These are phyloP conservation scores for Orgyia antiqua DNA, from an alignment of 2,888 invertebrate genomes.

Conservation along the genomic window DNA sequence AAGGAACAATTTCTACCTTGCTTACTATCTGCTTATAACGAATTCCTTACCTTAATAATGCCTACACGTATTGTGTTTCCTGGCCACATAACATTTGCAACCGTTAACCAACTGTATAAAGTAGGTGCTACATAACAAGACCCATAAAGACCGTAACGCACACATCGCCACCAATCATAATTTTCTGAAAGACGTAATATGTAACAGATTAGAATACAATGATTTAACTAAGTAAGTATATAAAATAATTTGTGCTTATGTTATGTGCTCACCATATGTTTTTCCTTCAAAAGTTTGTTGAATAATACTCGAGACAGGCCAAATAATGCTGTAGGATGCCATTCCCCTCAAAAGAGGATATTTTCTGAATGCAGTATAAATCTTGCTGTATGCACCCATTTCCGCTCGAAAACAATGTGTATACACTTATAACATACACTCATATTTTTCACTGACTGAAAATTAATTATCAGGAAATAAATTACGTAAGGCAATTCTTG, in stretches of 20 bases:
- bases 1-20: no score
- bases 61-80: constrained; percentile 82
- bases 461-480: no score
- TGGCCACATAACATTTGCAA: constrained; percentile 88
- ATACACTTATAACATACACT: neutral
- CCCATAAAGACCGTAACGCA: constrained; percentile 88
- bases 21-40: neutral
- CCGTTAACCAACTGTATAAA: constrained; percentile 86
- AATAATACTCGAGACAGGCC: constrained; percentile 85
- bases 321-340: constrained; percentile 83
- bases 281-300: constrained; percentile 84
- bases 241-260: neutral
- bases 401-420: constrained; percentile 8
- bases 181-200: constrained; percentile 47
- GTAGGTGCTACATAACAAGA: constrained; percentile 89
- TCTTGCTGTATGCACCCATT: constrained; percentile 55
- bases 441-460: no score
- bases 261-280: constrained; percentile 70
- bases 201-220: neutral
- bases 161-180: constrained; percentile 83
- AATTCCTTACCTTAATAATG: constrained; percentile 80
- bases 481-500: no score
- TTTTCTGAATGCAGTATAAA: constrained; percentile 48
- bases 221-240: no score
- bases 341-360: constrained; percentile 78